Evolutionary conservation across 2,113 vertebrate species (phyloP).

Genomic region (Tauraco erythrolophus): DNA sequence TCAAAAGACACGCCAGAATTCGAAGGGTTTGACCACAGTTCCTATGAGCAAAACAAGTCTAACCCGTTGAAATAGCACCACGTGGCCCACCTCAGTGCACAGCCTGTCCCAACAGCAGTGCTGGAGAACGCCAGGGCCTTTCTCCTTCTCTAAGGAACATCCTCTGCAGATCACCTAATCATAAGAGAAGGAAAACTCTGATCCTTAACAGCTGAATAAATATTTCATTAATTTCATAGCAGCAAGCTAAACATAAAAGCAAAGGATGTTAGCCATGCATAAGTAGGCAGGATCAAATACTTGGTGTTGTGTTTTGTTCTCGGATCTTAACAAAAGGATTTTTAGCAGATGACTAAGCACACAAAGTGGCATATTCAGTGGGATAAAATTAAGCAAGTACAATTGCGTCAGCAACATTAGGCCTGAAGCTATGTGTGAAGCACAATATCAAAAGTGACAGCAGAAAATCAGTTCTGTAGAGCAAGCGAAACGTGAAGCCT

Average conservation of each 20-base stretch:
- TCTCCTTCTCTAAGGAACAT: background rate
- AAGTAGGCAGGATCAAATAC: conserved; percentile 40
- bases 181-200: background rate
- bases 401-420: background rate
- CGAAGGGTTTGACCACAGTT: background rate
- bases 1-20: background rate
- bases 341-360: conserved; percentile 51
- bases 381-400: conserved; percentile 18
- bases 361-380: background rate
- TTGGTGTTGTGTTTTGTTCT: background rate
- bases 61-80: background rate
- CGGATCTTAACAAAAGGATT: conserved; percentile 20
- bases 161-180: background rate
- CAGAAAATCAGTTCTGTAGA: background rate
- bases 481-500: background rate
- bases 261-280: background rate
- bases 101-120: background rate
- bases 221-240: conserved; percentile 19
- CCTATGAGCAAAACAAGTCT: background rate
- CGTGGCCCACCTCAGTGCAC: background rate
- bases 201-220: conserved; percentile 46
- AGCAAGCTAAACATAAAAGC: conserved; percentile 20
- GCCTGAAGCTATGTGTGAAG: background rate
- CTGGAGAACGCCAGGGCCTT: background rate
- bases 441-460: background rate